Evolutionary conservation across 2,113 vertebrate species (phyloP).

Genomic region (Numida meleagris): DNA sequence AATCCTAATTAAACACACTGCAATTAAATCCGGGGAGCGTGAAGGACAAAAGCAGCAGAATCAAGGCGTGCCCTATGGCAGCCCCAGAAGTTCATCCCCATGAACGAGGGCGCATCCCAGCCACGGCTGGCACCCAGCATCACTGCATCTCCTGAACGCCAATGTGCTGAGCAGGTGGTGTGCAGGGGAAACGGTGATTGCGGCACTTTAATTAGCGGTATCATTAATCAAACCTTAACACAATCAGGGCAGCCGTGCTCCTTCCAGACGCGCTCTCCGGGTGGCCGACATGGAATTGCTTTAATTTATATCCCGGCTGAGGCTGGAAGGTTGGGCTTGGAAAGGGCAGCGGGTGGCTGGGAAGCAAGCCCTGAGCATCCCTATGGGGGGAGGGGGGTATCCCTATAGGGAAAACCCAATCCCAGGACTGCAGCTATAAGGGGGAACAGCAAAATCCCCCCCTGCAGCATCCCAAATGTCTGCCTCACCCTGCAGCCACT

Average conservation of each 20-base stretch:
- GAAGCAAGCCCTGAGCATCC: not conserved
- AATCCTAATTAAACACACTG: not conserved
- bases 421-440: not conserved
- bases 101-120: not conserved
- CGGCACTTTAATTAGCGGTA: not conserved
- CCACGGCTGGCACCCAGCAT: too few species aligned
- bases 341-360: not conserved
- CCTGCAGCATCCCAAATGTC: too few species aligned
- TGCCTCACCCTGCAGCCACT: too few species aligned
- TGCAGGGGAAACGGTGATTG: rapidly evolving
- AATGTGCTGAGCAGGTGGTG: not conserved
- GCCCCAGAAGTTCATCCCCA: not conserved
- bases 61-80: not conserved
- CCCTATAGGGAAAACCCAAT: not conserved
- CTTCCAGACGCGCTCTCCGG: not conserved
- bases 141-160: too few species aligned
- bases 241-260: not conserved
- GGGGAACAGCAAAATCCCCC: not conserved
- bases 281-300: not conserved
- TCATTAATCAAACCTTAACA: not conserved
- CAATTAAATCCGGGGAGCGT: not conserved
- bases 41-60: not conserved
- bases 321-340: not conserved
- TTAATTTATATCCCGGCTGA: not conserved
- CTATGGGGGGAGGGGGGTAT: too few species aligned